A percentile compares a stretch with the other conserved stretches of the same genome.
Conservation (phyloP, 2,113 vertebrate species). For the Microtus ochrogaster region DNA sequence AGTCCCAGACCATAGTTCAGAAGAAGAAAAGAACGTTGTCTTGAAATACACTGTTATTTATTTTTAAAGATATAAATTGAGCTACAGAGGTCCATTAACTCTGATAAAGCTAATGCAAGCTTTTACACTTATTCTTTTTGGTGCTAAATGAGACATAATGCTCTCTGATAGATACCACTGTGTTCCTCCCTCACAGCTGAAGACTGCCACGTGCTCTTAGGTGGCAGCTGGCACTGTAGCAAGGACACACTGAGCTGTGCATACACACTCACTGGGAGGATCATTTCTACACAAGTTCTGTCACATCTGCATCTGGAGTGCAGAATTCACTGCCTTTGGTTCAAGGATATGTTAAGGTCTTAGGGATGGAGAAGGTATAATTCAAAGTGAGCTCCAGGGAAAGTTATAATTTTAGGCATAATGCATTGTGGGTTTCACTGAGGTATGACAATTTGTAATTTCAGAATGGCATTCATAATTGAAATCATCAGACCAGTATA, state of each 20-base stretch:
- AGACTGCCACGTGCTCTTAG: background rate
- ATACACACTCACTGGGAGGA: background rate
- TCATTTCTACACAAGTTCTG: background rate
- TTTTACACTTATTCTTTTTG: background rate
- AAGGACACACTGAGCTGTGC: background rate
- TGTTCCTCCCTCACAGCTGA: background rate
- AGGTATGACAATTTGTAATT: constrained; percentile 54
- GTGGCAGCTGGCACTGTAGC: background rate
- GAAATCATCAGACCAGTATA: constrained; percentile 39
- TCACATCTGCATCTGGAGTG: background rate
- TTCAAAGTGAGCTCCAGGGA: background rate
- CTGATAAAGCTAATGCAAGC: background rate
- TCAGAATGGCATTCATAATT: constrained; percentile 57
- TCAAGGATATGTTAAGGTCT: background rate
- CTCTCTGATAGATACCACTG: background rate
- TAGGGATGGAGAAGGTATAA: accelerated
- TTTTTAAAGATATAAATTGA: constrained; percentile 53
- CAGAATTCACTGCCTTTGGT: background rate
- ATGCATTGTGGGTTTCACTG: constrained; percentile 3
- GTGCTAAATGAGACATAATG: background rate
- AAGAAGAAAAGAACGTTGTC: constrained; percentile 16
- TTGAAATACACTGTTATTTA: constrained; percentile 60
- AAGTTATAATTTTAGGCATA: constrained; percentile 51
- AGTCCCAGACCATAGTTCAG: background rate
- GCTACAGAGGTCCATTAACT: constrained; percentile 22